A percentile compares a stretch with the other conserved stretches of the same genome.
Evolutionary conservation across 2,113 vertebrate species (phyloP).

Genomic region (Zootoca vivipara): DNA sequence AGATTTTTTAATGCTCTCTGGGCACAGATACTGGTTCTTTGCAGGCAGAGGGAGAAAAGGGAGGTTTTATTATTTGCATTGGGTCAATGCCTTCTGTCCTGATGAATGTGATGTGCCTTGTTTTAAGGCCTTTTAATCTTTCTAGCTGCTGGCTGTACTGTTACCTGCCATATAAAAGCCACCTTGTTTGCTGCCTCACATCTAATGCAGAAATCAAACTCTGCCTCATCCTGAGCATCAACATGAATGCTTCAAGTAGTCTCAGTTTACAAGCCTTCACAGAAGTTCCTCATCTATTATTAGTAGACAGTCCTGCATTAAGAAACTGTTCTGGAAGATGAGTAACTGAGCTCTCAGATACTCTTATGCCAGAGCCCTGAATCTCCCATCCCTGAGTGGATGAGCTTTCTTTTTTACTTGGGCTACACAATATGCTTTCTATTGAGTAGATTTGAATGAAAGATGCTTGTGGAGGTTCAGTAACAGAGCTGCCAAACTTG

Average conservation of each 20-base stretch:
- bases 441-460: not conserved
- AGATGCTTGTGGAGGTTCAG: not conserved
- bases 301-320: accelerated
- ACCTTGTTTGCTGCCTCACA: conserved; percentile 35
- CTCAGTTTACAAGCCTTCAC: not conserved
- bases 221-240: not conserved
- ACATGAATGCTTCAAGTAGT: not conserved
- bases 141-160: conserved; percentile 23
- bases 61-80: not conserved
- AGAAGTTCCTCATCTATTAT: not conserved
- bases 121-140: conserved; percentile 21
- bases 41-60: not conserved
- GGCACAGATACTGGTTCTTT: not conserved
- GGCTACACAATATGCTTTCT: not conserved
- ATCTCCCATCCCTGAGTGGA: accelerated
- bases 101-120: not conserved
- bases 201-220: conserved; percentile 13
- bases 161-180: conserved; percentile 32
- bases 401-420: not conserved
- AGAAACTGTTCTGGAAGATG: not conserved
- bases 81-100: not conserved
- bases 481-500: not conserved
- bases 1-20: not conserved
- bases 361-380: not conserved
- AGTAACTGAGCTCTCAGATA: not conserved